Base-by-base conservation (phyloP, 1,140 invertebrate genomes). In the Hylaeus anthracinus region DNA sequence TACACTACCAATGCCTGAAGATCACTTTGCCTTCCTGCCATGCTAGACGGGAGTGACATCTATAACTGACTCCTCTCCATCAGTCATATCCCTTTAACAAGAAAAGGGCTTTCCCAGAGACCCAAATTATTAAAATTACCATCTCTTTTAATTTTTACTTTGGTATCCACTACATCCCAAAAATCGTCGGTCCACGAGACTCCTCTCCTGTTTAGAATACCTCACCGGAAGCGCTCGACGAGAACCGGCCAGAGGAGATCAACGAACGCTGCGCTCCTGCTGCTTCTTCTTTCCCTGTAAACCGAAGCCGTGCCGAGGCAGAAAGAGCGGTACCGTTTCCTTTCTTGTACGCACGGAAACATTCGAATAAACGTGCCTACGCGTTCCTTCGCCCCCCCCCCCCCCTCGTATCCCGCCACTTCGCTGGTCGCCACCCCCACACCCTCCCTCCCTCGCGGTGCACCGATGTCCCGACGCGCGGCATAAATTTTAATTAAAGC, bases 401-500 rank as follows among this genome's bases (percentile, higher is more conserved):
- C 72, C 37, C 12, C 3, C 5, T 61, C 9, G 51, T 15, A 10
- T 4, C 3, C 3, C 61, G 4, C 14, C 41, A 5, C n/a, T 15
- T 43, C 58, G 58, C 58, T 51, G 51, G 9, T 9, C 51, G 9
- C 51, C 51, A 8, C 51, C 10, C 51, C 55, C 56, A 64, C 61
- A 67, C 41, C 26, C 10, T 43, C 48, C 26, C 80, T 12, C 61
- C 63, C 64, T 5, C 69, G 53, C 56, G 67, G 58, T 58, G 43
- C 74, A 64, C 60, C 84, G 81, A 83, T 78, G 86, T 84, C 83
- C 85, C 82, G 88, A 72, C 81, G 86, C 86, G 86, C 84, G 81
- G 81, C 78, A 88, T 91, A 89, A 91, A 91, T 91, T 91, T 91
- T 91, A 91, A 91, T 91, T 90, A 91, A 91, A 91, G 90, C 90